Evolutionary conservation across 2,797 vertebrate genomes (phyloP), one percentile per base, ranked within the genome.

Genomic region (Ispidina lecontei): DNA sequence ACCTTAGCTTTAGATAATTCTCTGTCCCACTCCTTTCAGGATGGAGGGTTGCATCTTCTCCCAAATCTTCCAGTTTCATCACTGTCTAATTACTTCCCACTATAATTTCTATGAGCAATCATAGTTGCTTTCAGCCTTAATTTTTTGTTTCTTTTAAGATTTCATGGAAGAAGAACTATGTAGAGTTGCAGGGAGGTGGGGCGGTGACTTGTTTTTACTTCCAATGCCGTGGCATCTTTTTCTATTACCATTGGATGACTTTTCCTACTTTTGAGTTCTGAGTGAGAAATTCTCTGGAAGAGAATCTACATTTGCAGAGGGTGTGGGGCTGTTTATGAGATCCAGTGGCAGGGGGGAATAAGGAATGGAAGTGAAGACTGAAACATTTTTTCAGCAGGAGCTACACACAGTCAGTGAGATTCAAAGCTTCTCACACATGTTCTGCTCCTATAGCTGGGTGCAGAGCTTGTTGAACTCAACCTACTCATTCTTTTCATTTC

Each of bases 211-310:
- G 22, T n/a, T 55, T 43, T 29, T 25, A 11, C 39, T 26, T 5
- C 1, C 6, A 37, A 37, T 1, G 4, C 21, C 1, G 0, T 13
- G 5, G 11, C 15, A 37, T 26, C 3, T 64, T 87, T 67, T 86
- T 52, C 23, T 83, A 5, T 44, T 31, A 11, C 33, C 31, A 18
- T 56, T 71, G 19, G 29, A 62, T 63, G 37, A 76, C 6, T 78
- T 91, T 81, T 52, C 14, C 37, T 64, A 9, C 7, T 54, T 16
- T 58, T 91, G 63, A 56, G 20, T 44, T 84, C 28, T 52, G 3
- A 16, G 12, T 9, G 7, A 49, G 10, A 43, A 85, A 87, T 63
- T 67, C 7, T 63, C 28, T 90, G 63, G 13, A 77, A 69, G 7
- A 82, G 12, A 28, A 7, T 11, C 15, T 73, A 9, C 4, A 19